Evolutionary conservation across 2,113 vertebrate genomes (phyloP).

Genomic region (Silurus asotus): DNA sequence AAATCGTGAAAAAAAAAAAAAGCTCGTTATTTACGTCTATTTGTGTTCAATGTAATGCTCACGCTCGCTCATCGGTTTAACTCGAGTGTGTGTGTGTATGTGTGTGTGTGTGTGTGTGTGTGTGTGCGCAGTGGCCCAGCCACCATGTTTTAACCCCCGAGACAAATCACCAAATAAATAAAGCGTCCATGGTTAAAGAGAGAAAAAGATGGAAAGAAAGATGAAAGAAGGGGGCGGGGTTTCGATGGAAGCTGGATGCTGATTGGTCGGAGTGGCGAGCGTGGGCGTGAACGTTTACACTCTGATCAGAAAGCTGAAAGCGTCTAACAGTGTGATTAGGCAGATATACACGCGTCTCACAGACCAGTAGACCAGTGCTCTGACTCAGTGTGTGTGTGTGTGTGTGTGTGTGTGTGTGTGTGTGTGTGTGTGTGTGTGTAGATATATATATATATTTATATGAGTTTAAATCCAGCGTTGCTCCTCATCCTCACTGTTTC

Average conservation of each 20-base stretch:
- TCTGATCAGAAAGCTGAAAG: conserved; percentile 73
- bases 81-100: conserved; percentile 6
- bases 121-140: conserved; percentile 70
- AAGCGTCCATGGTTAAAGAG: conserved; percentile 51
- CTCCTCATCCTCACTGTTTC: conserved; percentile 19
- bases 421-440: background rate
- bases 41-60: background rate
- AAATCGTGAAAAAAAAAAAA: conserved; percentile 32
- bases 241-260: background rate
- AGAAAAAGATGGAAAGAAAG: background rate
- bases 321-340: conserved; percentile 71
- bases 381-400: conserved; percentile 46
- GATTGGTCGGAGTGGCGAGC: conserved; percentile 51
- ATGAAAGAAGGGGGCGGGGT: background rate
- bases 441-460: background rate
- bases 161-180: conserved; percentile 74
- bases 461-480: conserved; percentile 8
- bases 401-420: background rate
- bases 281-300: conserved; percentile 62
- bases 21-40: background rate
- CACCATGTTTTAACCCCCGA: conserved; percentile 61
- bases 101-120: background rate
- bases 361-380: conserved; percentile 63
- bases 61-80: background rate
- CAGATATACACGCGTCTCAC: conserved; percentile 65